phyloP scores from a whole-genome alignment of 2,888 invertebrate genomes.

The Pristionchus japonicus region DNA sequence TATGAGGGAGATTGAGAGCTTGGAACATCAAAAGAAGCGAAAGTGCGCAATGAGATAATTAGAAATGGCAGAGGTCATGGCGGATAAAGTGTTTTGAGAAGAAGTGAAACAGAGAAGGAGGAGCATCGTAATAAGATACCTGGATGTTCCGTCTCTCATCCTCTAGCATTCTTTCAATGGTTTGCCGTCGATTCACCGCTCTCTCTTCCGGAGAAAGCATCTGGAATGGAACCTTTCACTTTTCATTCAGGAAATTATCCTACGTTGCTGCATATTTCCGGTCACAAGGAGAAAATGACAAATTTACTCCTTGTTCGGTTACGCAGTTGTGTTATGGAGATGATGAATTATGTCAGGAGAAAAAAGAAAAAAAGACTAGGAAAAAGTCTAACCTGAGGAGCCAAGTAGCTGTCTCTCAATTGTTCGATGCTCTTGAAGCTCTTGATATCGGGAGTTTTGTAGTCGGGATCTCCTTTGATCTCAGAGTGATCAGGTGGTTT shows the following conservation, averaged over 20 bases:
- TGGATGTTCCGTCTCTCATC: slow-evolving; percentile 68
- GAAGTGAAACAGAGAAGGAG: not conserved
- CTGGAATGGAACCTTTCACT: not conserved
- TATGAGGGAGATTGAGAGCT: slow-evolving; percentile 24
- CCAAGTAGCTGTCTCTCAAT: slow-evolving; percentile 77
- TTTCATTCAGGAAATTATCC: not conserved
- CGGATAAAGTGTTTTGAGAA: not conserved
- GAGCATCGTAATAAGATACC: slow-evolving; percentile 51
- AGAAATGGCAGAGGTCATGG: not conserved
- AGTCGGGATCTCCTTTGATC: slow-evolving; percentile 24
- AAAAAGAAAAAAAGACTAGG: not conserved
- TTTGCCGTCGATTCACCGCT: slow-evolving; percentile 85
- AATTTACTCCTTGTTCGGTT: too few species aligned
- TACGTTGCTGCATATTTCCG: too few species aligned
- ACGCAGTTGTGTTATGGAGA: too few species aligned
- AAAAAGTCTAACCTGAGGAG: not conserved
- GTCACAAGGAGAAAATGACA: too few species aligned
- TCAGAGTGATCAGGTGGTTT: slow-evolving; percentile 63
- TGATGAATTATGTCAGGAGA: too few species aligned
- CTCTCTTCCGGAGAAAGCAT: slow-evolving; percentile 82
- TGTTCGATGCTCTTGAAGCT: slow-evolving; percentile 28
- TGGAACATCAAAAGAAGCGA: slow-evolving; percentile 37
- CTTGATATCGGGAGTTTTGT: slow-evolving; percentile 9
- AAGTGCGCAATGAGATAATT: not conserved
- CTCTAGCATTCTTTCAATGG: slow-evolving; percentile 87